phyloP scores from a whole-genome alignment of 2,797 vertebrate species.

The Oreochromis grahami region DNA sequence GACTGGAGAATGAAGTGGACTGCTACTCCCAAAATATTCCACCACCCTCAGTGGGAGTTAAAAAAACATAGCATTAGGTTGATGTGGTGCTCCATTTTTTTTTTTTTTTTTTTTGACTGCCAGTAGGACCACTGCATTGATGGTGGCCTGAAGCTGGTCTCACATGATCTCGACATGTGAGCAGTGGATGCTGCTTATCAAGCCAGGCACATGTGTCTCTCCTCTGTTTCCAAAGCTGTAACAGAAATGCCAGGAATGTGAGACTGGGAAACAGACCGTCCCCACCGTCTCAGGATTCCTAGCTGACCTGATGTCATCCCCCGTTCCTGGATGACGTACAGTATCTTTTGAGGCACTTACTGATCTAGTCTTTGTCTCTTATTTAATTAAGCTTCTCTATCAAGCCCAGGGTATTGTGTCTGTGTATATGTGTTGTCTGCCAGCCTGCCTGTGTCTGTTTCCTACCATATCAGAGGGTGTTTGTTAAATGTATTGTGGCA shows the following conservation, averaged over 20 bases:
- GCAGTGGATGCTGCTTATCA: too few relatives aligned
- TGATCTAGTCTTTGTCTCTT: not conserved
- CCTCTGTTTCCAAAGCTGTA: too few relatives aligned
- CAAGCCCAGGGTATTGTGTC: not conserved
- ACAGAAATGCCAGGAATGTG: slow-evolving; percentile 45
- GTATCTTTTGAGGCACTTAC: not conserved
- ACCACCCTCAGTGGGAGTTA: too few relatives aligned
- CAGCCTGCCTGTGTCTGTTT: not conserved
- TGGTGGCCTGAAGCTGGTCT: too few relatives aligned
- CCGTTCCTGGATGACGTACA: not conserved
- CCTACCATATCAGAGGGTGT: not conserved
- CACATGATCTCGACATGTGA: too few relatives aligned
- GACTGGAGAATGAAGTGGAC: not conserved
- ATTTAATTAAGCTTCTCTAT: not conserved
- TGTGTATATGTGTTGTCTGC: not conserved
- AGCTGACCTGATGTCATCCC: slow-evolving; percentile 11
- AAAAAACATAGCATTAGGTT: too few relatives aligned
- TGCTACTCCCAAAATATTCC: too few relatives aligned
- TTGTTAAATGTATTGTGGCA: slow-evolving; percentile 25
- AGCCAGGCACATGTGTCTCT: too few relatives aligned
- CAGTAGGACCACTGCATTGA: too few relatives aligned
- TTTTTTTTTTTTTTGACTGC: too few relatives aligned
- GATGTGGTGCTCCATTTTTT: too few relatives aligned
- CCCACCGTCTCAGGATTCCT: slow-evolving; percentile 4
- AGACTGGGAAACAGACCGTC: slow-evolving; percentile 1